Base-by-base conservation (phyloP, 2,797 vertebrate species). In the Sebastes goodei region DNA sequence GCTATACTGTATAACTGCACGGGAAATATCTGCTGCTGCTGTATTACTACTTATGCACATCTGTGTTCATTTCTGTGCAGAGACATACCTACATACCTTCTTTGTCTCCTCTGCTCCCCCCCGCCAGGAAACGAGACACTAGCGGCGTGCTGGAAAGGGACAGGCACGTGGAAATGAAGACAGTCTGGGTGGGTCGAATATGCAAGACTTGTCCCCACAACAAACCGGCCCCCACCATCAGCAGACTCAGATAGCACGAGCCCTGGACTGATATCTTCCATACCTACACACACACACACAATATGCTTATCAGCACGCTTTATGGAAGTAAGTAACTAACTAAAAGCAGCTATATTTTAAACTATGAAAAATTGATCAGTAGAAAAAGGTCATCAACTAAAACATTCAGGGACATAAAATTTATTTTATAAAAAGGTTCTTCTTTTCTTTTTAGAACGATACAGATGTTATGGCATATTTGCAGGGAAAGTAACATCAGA, bases 101-200 rank as follows among this genome's bases (percentile, higher is more conserved):
- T 91, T 97, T 99, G 56, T 99, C 98, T 1, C 90, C 94, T 84
- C 97, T 96, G 86, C 93, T 87, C 12, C 95, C 97, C 49, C 97
- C 97, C 57, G 95, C 94, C n/a, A 99, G 96, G 89, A 99, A 99
- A 82, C 97, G 97, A 66, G 98, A 99, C 85, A 99, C 98, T 4
- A 99, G 78, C 0, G 99, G 99, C 0, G 99, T 99, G 94, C 98
- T 99, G 57, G 99, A 99, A 82, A 99, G 94, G 74, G 99, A 99
- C 78, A 99, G 94, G 92, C 98, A 99, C n/a, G 97, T 97, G 42
- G 97, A 98, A 84, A 99, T 96, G 91, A 99, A 99, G 92, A 99
- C 96, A 0, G 97, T 99, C 93, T 99, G 98, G 5, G 97, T 96
- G 84, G 97, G 96, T 68, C 96, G 96, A 77, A 99, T 98, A 66